Base-by-base conservation (phyloP, 2,113 vertebrate species). In the Clinocottus analis region DNA sequence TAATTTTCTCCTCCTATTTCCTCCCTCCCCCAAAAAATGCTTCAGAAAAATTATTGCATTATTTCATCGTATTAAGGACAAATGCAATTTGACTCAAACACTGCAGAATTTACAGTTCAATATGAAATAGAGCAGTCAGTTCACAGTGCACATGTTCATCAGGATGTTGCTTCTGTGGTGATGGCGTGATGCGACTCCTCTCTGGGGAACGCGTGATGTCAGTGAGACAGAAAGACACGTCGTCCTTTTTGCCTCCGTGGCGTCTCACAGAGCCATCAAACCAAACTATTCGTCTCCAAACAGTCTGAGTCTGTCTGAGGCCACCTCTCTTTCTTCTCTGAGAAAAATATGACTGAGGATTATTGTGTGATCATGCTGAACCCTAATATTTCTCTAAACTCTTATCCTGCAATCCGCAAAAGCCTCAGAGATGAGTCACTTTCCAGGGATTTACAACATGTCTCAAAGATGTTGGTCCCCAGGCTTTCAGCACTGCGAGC, bases 211-310 rank as follows among this genome's bases (percentile, higher is more conserved):
- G 31, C 43, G 60, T 39, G 56, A 75, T 21, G 37, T 66, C 81
- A 77, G 61, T 33, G 31, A 64, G 51, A 62, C 19, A 5, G 29
- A 73, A 62, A 49, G 63, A 75, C 12, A 65, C 29, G 68, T 80
- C 51, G 63, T 64, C n/a, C 33, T 56, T 7, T 87, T 55, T 55
- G 23, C 11, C 53, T 55, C 51, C 2, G 51, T 25, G 33, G 33
- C 6, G 29, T 31, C 29, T 31, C 29, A 31, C 29, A 31, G 29
- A 6, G 41, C 41, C 5, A 43, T 43, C 41, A 43, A 43, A 43
- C 13, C 41, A 4, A 43, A 43, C 13, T 16, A 16, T 43, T 43
- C 41, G 4, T 4, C 12, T 43, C 3, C 2, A 41, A 41, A 41
- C 39, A 14, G 39, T 41, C n/a, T n/a, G n/a, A n/a, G n/a, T 10